These are phyloP conservation scores for Peromyscus nudipes DNA, from an alignment of 2,797 vertebrate genomes.

Conservation along the genomic window DNA sequence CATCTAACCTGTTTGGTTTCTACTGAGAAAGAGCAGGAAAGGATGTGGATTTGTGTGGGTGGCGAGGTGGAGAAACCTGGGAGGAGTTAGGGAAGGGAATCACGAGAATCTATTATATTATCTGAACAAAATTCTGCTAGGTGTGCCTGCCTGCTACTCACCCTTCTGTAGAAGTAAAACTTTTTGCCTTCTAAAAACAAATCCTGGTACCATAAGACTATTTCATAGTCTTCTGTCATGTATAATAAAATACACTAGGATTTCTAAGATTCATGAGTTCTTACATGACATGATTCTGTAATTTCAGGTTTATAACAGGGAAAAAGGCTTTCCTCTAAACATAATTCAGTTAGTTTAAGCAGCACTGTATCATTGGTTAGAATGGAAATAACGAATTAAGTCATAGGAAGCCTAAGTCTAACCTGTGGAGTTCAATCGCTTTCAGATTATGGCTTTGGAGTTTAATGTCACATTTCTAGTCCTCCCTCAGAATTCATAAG, in stretches of 20 bases:
- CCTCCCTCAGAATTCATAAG: background rate
- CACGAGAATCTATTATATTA: background rate
- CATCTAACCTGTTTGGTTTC: background rate
- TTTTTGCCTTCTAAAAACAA: background rate
- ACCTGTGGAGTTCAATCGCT: background rate
- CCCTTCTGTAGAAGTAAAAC: background rate
- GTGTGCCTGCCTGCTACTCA: background rate
- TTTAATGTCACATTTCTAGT: background rate
- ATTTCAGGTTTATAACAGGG: constrained; percentile 19
- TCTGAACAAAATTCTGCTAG: background rate
- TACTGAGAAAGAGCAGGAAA: background rate
- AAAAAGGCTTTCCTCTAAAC: constrained; percentile 39
- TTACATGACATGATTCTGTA: constrained; percentile 42
- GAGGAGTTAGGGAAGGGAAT: background rate
- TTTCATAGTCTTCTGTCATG: background rate
- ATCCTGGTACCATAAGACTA: constrained; percentile 19
- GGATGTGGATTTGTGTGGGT: background rate
- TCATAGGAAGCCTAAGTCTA: background rate
- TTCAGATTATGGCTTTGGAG: background rate
- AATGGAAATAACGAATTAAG: constrained; percentile 13
- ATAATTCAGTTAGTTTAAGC: constrained; percentile 31
- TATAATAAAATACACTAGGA: background rate
- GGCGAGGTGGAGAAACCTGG: background rate
- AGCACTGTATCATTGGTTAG: constrained; percentile 21
- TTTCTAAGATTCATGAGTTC: constrained; percentile 1